Evolutionary conservation across 2,888 invertebrate genomes (phyloP).

Genomic region (Eupithecia abbreviata): DNA sequence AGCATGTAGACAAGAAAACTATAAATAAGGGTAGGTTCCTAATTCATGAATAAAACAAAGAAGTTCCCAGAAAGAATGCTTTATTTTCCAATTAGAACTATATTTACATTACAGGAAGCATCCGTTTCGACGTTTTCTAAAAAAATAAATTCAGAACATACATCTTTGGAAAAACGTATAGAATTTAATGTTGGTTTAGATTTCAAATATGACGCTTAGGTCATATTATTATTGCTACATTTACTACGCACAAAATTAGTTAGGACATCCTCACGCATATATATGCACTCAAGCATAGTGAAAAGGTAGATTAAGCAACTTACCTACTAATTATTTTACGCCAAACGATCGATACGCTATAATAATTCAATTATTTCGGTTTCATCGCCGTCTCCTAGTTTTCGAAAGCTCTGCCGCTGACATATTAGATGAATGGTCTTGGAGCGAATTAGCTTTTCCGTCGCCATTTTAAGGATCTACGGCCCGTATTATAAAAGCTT

Average conservation of each 20-base stretch:
- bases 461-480: background rate
- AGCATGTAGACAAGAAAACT: background rate
- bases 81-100: slow-evolving; percentile 62
- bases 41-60: slow-evolving; percentile 41
- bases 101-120: slow-evolving; percentile 64
- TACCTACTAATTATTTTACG: background rate
- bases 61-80: slow-evolving; percentile 61
- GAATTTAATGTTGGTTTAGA: slow-evolving; percentile 48
- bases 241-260: slow-evolving; percentile 21
- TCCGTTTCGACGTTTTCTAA: slow-evolving; percentile 55
- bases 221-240: slow-evolving; percentile 37
- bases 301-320: background rate
- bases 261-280: background rate
- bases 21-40: background rate
- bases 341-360: background rate
- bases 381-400: background rate
- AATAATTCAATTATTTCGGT: background rate
- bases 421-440: background rate
- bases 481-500: no score
- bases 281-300: background rate
- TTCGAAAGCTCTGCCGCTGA: background rate
- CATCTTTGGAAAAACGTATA: slow-evolving; percentile 64
- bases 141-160: slow-evolving; percentile 68
- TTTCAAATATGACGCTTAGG: slow-evolving; percentile 35
- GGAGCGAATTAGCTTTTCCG: background rate